Base-by-base conservation (phyloP, 2,797 vertebrate species). In the Hippoglossus hippoglossus region DNA sequence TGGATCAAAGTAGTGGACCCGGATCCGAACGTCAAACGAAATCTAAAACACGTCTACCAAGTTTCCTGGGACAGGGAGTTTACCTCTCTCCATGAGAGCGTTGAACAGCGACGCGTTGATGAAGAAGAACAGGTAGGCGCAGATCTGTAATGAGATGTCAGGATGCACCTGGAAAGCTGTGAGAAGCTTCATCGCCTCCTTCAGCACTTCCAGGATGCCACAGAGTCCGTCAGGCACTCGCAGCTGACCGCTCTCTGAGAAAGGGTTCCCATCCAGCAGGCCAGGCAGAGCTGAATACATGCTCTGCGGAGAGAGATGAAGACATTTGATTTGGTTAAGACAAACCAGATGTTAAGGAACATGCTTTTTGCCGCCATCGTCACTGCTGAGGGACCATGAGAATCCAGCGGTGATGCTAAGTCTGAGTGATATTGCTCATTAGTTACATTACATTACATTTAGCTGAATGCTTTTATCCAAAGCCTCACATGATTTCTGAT, bases 91-190 rank as follows among this genome's bases (percentile, higher is more conserved):
- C 95, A 96, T 96, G 60, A 96, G 94, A 1, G 91, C 71, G 75
- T 96, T 96, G 92, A 96, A 96, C 64, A 95, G 87, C 1, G 95
- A 95, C 0, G 95, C 94, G 5, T 95, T 95, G 85, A 93, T 94
- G 90, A 95, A 96, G 92, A 95, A 96, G 90, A 96, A 94, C 63
- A 96, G 90, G 87, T 95, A 96, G 49, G 93, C 90, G 6, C 94
- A 91, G 52, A 96, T 94, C 67, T 96, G 95, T 0, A 92, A 63
- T 0, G 90, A 85, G 84, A 96, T 94, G 81, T 94, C 93, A 0
- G 86, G 68, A 36, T 96, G 95, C 59, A 96, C 94, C 80, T 92
- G 90, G 83, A 93, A 94, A 36, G 83, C 74, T 0, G 89, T 87
- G 46, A 95, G 92, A 10, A 95, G 90, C 64, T 87, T 79, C 78